These are phyloP conservation scores for Eulemur macaco DNA, from an alignment of 2,113 vertebrate species.

Conservation along the genomic window DNA sequence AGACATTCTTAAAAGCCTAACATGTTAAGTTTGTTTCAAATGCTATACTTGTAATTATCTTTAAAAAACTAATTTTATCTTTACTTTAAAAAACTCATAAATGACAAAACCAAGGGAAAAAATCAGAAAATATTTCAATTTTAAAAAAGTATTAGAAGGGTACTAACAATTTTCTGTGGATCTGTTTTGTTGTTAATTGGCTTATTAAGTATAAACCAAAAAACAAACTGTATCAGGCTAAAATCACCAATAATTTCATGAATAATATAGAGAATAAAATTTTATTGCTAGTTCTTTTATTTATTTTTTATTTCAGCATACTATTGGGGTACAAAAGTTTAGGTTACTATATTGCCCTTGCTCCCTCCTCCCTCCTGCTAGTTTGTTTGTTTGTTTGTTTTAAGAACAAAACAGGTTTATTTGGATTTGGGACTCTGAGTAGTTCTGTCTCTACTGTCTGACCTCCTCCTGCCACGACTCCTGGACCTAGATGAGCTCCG, in stretches of 20 bases:
- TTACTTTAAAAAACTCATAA: conserved; percentile 8
- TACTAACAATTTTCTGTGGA: background rate
- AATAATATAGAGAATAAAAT: background rate
- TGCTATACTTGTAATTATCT: conserved; percentile 24
- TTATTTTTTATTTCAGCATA: background rate
- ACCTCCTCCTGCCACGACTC: conserved; percentile 80
- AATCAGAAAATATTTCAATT: background rate
- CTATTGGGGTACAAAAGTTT: too few species aligned
- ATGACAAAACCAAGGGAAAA: background rate
- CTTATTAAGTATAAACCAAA: background rate
- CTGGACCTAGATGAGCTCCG: conserved; percentile 75
- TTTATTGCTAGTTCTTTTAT: background rate
- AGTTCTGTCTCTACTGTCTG: conserved; percentile 79
- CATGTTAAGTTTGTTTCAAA: conserved; percentile 20
- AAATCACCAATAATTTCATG: background rate
- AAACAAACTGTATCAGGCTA: background rate
- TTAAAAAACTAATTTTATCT: conserved; percentile 23
- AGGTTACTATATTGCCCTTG: too few species aligned
- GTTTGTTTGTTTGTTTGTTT: too few species aligned
- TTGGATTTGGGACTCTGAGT: conserved; percentile 71
- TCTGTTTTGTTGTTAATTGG: conserved; percentile 24
- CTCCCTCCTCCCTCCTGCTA: too few species aligned
- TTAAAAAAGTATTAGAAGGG: background rate
- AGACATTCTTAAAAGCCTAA: conserved; percentile 10
- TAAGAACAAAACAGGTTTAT: conserved; percentile 60